These are phyloP conservation scores for Procambarus virginalis DNA, from an alignment of 1,140 invertebrate genomes.

Conservation along the genomic window DNA sequence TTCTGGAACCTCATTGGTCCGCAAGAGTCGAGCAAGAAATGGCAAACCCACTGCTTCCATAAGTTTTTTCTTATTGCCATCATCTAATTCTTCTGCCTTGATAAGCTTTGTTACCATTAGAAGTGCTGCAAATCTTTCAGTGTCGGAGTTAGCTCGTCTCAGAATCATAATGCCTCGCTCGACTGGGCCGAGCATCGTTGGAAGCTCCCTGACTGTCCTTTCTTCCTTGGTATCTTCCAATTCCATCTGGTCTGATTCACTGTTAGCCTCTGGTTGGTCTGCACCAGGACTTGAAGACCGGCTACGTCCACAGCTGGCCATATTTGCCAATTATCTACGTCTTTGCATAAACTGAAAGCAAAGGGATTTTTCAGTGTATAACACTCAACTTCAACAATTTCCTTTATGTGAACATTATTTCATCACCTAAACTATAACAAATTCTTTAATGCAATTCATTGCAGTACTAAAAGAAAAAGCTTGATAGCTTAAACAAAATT, in stretches of 20 bases:
- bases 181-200: conserved; percentile 75
- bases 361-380: neutral
- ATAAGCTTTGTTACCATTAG: conserved; percentile 88
- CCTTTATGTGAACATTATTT: neutral
- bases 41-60: conserved; percentile 91
- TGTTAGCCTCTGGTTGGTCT: conserved; percentile 35
- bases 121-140: conserved; percentile 91
- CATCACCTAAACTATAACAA: neutral
- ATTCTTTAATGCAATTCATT: neutral
- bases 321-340: conserved; percentile 29
- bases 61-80: conserved; percentile 82
- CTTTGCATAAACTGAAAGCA: conserved; percentile 47
- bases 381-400: neutral
- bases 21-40: conserved; percentile 87
- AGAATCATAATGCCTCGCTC: conserved; percentile 87
- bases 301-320: conserved; percentile 48
- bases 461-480: neutral
- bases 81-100: conserved; percentile 84
- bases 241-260: conserved; percentile 55
- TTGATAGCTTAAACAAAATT: neutral
- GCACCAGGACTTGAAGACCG: conserved; percentile 24
- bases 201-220: neutral
- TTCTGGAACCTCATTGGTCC: conserved; percentile 82
- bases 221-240: conserved; percentile 29
- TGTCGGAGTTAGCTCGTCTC: conserved; percentile 85